Conservation (phyloP, 2,113 vertebrate species). For the Crotalus viridis region DNA sequence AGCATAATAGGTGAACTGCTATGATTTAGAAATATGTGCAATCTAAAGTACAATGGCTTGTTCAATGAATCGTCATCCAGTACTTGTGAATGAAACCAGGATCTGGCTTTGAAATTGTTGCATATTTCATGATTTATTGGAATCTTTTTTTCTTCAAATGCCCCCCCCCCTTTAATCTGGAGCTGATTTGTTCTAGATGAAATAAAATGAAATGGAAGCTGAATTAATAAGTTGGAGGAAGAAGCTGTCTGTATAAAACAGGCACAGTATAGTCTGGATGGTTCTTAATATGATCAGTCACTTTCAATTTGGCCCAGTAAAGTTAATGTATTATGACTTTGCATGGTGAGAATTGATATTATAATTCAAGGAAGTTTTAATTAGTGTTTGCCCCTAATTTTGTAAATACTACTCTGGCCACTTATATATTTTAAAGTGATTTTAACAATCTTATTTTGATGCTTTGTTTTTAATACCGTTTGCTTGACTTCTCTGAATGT, state of each 20-base stretch:
- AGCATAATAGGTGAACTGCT: background rate
- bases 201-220: background rate
- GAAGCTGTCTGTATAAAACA: background rate
- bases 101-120: background rate
- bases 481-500: background rate
- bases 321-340: background rate
- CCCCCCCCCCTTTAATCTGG: background rate
- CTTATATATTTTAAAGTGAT: background rate
- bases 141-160: background rate
- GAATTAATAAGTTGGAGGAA: background rate
- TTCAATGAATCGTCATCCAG: background rate
- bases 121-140: background rate
- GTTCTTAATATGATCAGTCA: background rate
- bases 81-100: background rate
- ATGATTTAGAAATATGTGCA: background rate
- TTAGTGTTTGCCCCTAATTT: background rate
- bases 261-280: background rate
- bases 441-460: background rate
- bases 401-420: background rate
- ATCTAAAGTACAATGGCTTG: background rate
- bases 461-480: background rate
- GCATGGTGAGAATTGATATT: background rate
- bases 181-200: background rate
- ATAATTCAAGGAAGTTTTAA: background rate
- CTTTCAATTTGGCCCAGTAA: background rate